Conservation (phyloP, 1,140 invertebrate species). For the Riptortus pedestris region DNA sequence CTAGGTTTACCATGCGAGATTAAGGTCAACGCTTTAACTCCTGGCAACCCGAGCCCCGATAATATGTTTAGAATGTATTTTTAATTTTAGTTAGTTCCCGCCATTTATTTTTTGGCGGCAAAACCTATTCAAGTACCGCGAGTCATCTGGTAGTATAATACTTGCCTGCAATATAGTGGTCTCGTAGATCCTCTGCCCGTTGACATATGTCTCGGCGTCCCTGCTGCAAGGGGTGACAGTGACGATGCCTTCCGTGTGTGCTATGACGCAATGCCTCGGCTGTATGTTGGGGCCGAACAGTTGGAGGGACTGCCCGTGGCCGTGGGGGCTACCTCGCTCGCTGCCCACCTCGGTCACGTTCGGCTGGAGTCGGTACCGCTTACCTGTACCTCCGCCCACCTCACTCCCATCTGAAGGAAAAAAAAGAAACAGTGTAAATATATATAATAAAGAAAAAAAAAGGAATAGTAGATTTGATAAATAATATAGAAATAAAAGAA, state of each 20-base stretch:
- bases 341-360: constrained; percentile 64
- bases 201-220: constrained; percentile 87
- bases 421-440: constrained; percentile 16
- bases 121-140: too few relatives aligned
- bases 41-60: too few relatives aligned
- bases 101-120: too few relatives aligned
- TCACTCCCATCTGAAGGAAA: constrained; percentile 48
- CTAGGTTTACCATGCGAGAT: too few relatives aligned
- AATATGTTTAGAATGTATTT: too few relatives aligned
- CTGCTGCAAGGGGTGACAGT: constrained; percentile 85
- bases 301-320: constrained; percentile 36
- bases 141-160: too few relatives aligned
- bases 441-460: not conserved
- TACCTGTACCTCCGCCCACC: constrained; percentile 43
- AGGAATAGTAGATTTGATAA: too few relatives aligned
- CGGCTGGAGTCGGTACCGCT: constrained; percentile 49
- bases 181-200: constrained; percentile 82
- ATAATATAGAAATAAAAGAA: too few relatives aligned
- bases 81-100: too few relatives aligned
- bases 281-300: constrained; percentile 46
- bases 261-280: constrained; percentile 86
- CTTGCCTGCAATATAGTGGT: constrained; percentile 80
- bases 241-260: constrained; percentile 79
- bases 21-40: too few relatives aligned
- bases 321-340: constrained; percentile 44